Conservation (phyloP, 35 echinoderm and acorn worm genomes). For the Anneissia japonica region DNA sequence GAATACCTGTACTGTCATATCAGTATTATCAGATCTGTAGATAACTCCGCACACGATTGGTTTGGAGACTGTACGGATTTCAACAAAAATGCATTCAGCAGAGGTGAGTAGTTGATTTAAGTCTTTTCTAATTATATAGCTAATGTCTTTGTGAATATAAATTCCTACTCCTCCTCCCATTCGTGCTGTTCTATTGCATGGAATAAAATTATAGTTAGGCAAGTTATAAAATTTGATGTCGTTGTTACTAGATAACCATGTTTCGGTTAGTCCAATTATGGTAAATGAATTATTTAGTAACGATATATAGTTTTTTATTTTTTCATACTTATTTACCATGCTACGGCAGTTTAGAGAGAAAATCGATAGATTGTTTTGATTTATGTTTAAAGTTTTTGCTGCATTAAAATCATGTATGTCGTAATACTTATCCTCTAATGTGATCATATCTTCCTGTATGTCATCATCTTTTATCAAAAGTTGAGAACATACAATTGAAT, state of each 20-base stretch:
- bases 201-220: conserved; percentile 23
- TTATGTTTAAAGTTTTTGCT: background rate
- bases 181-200: background rate
- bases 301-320: background rate
- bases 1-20: background rate
- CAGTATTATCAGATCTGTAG: background rate
- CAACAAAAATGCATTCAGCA: too few species aligned
- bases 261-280: conserved; percentile 8
- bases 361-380: background rate
- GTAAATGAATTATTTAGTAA: conserved; percentile 4
- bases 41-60: background rate
- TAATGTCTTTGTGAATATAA: background rate
- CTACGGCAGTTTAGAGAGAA: conserved; percentile 10
- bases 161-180: conserved; percentile 16
- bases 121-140: too few species aligned
- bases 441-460: background rate
- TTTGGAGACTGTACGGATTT: background rate
- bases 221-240: background rate
- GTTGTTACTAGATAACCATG: background rate
- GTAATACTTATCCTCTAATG: background rate
- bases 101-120: too few species aligned
- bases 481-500: background rate
- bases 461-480: background rate
- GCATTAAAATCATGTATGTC: background rate
- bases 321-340: conserved; percentile 3